Evolutionary conservation across 1,140 invertebrate species (phyloP).

Genomic region (Wiebesia pumilae): DNA sequence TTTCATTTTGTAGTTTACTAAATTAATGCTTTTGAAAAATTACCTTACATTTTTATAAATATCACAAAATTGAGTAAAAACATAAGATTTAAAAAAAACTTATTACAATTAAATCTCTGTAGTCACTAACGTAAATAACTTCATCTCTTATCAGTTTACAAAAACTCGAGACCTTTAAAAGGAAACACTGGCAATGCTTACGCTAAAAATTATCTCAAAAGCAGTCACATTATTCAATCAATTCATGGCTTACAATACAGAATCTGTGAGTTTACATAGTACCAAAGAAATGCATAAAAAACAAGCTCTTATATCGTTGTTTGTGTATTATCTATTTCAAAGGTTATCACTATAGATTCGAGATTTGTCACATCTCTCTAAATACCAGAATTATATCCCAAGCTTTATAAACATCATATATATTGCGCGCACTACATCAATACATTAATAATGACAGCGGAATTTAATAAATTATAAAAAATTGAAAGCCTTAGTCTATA

Average conservation of each 20-base stretch:
- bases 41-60: neutral
- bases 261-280: slow-evolving; percentile 24
- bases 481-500: neutral
- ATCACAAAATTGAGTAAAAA: slow-evolving; percentile 14
- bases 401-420: neutral
- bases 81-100: neutral
- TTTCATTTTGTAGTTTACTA: neutral
- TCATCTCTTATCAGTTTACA: neutral
- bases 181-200: slow-evolving; percentile 10
- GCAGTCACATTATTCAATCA: slow-evolving; percentile 15
- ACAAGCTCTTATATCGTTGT: neutral
- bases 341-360: neutral
- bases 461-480: slow-evolving; percentile 28
- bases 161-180: slow-evolving; percentile 3
- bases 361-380: neutral
- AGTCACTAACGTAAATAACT: neutral
- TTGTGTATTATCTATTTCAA: neutral
- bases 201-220: neutral
- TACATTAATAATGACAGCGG: neutral
- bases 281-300: slow-evolving; percentile 18
- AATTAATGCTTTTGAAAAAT: neutral
- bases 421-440: slow-evolving; percentile 7
- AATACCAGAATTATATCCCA: slow-evolving; percentile 13
- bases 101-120: neutral
- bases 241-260: slow-evolving; percentile 24